Evolutionary conservation across 2,888 invertebrate genomes (phyloP), one percentile per base, ranked within the genome.

Genomic region (Girardia tigrina): DNA sequence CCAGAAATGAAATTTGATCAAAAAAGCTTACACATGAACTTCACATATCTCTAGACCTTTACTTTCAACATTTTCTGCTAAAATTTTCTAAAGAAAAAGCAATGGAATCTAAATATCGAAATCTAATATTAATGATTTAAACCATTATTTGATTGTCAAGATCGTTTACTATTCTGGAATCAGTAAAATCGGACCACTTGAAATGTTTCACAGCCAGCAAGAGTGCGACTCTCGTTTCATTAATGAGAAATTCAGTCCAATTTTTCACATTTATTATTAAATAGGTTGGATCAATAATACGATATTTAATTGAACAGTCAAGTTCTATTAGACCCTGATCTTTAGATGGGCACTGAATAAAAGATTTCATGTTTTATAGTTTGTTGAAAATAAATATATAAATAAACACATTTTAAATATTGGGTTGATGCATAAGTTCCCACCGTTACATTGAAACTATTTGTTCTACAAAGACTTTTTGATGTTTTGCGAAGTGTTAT

Each of bases 141-240:
- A n/a, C n/a, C n/a, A n/a, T n/a, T n/a, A 56, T 56, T 16, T 56
- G 56, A 56, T 23, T 56, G n/a, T 56, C 56, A 56, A 56, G 56
- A n/a, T 56, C 56, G 23, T 23, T 23, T 2, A 23, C 4, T 56
- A 56, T 56, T 56, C 56, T 4, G n/a, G 56, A 56, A 56, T 56
- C 56, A 4, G n/a, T 56, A 56, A 56, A 56, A 56, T 56, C 56
- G 23, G 4, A 56, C 56, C 56, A 56, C 23, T 23, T 56, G 23
- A 56, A 56, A 56, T 56, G 56, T 56, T 56, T 56, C 56, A 56
- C 23, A n/a, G n/a, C 56, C 4, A 56, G 23, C n/a, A 56, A n/a
- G 23, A 56, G 56, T 12, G 56, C n/a, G 4, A 56, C 56, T 56
- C 56, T 4, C 2, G 56, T 56, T 56, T 56, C 56, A n/a, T n/a